These are phyloP conservation scores for Rutilus rutilus DNA, from an alignment of 2,113 vertebrate species.

Conservation along the genomic window DNA sequence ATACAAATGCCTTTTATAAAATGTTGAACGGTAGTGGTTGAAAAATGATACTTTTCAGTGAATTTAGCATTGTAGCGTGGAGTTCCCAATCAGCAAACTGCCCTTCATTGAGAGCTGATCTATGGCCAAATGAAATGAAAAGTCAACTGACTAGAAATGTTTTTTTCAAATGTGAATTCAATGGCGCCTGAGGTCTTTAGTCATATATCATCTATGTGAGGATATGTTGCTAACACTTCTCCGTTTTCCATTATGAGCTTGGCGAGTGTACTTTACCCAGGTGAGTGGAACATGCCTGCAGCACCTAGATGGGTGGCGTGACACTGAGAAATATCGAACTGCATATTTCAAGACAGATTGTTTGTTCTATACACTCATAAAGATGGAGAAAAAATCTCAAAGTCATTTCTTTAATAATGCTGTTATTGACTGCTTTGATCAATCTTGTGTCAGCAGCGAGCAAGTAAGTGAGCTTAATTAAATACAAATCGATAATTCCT, in stretches of 20 bases:
- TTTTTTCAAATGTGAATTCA: conserved; percentile 30
- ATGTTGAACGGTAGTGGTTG: conserved; percentile 2
- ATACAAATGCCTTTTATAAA: conserved; percentile 21
- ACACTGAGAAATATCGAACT: conserved; percentile 60
- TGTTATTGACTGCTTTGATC: conserved; percentile 67
- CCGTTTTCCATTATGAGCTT: conserved; percentile 34
- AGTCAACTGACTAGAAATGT: not conserved
- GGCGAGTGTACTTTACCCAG: conserved; percentile 30
- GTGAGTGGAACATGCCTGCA: conserved; percentile 32
- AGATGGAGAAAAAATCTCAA: conserved; percentile 55
- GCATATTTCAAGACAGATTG: conserved; percentile 56
- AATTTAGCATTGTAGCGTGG: not conserved
- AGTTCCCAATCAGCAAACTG: conserved; percentile 3
- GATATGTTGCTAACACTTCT: conserved; percentile 36
- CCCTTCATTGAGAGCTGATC: conserved; percentile 11
- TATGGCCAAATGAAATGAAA: conserved; percentile 23
- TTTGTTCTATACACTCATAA: conserved; percentile 60
- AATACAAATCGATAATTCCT: conserved; percentile 70
- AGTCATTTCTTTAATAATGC: conserved; percentile 65
- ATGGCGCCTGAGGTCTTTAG: not conserved
- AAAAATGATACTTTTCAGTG: not conserved
- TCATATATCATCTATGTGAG: conserved; percentile 17
- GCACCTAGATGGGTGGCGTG: conserved; percentile 31
- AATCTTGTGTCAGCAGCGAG: conserved; percentile 71
- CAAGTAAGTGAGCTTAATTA: conserved; percentile 70